Percentiles rank a stretch among this genome's conserved stretches.
Conservation (phyloP, 2,888 invertebrate genomes). For the Phragmatobia fuliginosa region DNA sequence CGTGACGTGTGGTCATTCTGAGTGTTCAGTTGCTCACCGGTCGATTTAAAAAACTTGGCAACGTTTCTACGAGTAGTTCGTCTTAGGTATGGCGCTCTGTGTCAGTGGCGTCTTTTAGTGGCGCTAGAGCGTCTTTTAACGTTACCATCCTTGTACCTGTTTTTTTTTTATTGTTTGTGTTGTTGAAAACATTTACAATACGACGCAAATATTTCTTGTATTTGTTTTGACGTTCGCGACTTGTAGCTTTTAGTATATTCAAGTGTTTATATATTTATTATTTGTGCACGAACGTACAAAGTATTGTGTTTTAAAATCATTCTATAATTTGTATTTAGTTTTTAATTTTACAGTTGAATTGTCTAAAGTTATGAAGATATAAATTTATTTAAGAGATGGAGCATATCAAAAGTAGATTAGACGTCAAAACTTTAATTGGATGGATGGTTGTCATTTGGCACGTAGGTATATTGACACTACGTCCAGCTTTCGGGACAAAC, state of each 20-base stretch:
- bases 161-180: slow-evolving; percentile 19
- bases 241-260: not conserved
- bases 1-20: slow-evolving; percentile 61
- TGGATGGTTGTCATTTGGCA: slow-evolving; percentile 59
- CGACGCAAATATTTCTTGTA: slow-evolving; percentile 24
- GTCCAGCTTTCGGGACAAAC: slow-evolving; percentile 44
- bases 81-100: slow-evolving; percentile 66
- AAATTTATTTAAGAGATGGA: slow-evolving; percentile 22
- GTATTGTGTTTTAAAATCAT: not conserved
- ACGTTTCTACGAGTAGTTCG: slow-evolving; percentile 58
- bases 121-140: slow-evolving; percentile 52
- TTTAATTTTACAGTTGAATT: not conserved
- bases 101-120: slow-evolving; percentile 63
- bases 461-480: slow-evolving; percentile 36
- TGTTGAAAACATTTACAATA: slow-evolving; percentile 31
- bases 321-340: not conserved
- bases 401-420: slow-evolving; percentile 40
- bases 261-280: not conserved
- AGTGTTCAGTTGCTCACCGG: slow-evolving; percentile 64
- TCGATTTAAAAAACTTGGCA: slow-evolving; percentile 79
- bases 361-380: not conserved
- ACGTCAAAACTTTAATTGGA: slow-evolving; percentile 56
- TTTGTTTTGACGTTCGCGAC: not conserved
- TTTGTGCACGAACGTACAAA: not conserved
- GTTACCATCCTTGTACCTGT: slow-evolving; percentile 28